phyloP scores from a whole-genome alignment of 1,140 invertebrate genomes.

The Hyles vespertilio region DNA sequence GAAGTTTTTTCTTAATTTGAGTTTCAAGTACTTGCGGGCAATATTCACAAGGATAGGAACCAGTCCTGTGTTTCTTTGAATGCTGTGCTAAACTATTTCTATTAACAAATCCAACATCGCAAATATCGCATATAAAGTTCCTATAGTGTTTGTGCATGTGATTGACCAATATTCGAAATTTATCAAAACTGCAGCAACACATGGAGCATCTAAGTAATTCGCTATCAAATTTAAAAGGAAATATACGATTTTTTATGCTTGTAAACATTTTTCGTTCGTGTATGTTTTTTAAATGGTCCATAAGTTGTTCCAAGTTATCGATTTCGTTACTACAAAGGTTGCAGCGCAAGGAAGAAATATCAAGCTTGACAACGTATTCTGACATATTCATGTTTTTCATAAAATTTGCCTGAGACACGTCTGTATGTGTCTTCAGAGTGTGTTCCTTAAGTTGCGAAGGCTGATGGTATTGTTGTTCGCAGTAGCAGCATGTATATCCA shows the following conservation, averaged over 20 bases:
- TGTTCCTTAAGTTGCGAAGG: slow-evolving; percentile 43
- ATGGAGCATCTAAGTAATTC: slow-evolving; percentile 37
- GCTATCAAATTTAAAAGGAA: slow-evolving; percentile 45
- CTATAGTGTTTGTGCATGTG: slow-evolving; percentile 53
- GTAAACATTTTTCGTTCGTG: slow-evolving; percentile 36
- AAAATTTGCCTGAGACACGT: slow-evolving; percentile 22
- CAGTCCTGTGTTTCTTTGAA: slow-evolving; percentile 35
- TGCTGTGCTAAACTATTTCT: slow-evolving; percentile 30
- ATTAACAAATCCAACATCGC: slow-evolving; percentile 44
- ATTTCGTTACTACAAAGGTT: slow-evolving; percentile 14
- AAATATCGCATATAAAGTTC: slow-evolving; percentile 45
- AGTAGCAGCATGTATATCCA: slow-evolving; percentile 45
- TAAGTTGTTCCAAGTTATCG: slow-evolving; percentile 20
- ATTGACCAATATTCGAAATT: slow-evolving; percentile 37
- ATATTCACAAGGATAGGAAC: slow-evolving; percentile 32
- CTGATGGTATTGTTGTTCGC: slow-evolving; percentile 29
- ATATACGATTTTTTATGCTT: slow-evolving; percentile 39
- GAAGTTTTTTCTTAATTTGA: slow-evolving; percentile 31
- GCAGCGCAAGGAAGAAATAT: slow-evolving; percentile 20
- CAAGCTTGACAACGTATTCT: slow-evolving; percentile 15
- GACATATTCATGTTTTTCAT: slow-evolving; percentile 23
- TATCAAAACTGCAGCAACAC: slow-evolving; percentile 38
- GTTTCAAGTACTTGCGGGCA: slow-evolving; percentile 42
- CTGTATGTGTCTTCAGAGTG: slow-evolving; percentile 28
- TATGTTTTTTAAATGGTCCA: slow-evolving; percentile 35